Percentiles rank a stretch among this genome's conserved stretches.
These are phyloP conservation scores for Hirtodrosophila confusa DNA, from an alignment of 2,888 invertebrate genomes.

Conservation along the genomic window DNA sequence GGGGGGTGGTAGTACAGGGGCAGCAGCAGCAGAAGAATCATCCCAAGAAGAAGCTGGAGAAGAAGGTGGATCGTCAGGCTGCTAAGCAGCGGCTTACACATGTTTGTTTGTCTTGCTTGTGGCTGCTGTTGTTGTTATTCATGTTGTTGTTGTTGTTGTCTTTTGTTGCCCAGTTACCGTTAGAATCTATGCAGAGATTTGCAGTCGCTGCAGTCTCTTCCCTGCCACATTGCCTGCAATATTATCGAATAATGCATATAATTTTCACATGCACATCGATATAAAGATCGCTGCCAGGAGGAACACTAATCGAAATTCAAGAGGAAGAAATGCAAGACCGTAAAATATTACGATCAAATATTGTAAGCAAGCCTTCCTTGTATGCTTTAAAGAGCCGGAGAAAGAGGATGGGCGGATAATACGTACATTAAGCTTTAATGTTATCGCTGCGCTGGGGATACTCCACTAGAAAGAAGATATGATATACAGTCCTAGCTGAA, in stretches of 20 bases:
- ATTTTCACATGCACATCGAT: slow-evolving; percentile 68
- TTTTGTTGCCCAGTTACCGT: slow-evolving; percentile 64
- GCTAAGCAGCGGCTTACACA: slow-evolving; percentile 78
- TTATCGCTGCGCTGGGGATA: slow-evolving; percentile 25
- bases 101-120: slow-evolving; percentile 68
- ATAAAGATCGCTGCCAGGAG: slow-evolving; percentile 24
- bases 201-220: slow-evolving; percentile 28
- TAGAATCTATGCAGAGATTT: slow-evolving; percentile 56
- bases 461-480: slow-evolving; percentile 7
- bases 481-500: too few species aligned
- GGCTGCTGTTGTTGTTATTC: slow-evolving; percentile 25
- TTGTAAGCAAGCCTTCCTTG: too few species aligned
- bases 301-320: slow-evolving; percentile 21
- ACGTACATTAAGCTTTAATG: slow-evolving; percentile 53
- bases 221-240: slow-evolving; percentile 46
- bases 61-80: slow-evolving; percentile 57
- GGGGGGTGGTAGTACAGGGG: slow-evolving; percentile 15
- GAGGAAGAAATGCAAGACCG: slow-evolving; percentile 21
- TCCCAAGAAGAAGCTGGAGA: slow-evolving; percentile 1
- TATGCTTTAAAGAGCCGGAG: slow-evolving; percentile 2
- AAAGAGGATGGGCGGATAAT: slow-evolving; percentile 5
- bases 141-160: slow-evolving; percentile 27
- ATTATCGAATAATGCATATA: slow-evolving; percentile 80
- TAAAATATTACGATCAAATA: slow-evolving; percentile 75
- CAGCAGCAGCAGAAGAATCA: slow-evolving; percentile 21